These are phyloP conservation scores for Chauna torquata DNA, from an alignment of 2,113 vertebrate genomes.

Conservation along the genomic window DNA sequence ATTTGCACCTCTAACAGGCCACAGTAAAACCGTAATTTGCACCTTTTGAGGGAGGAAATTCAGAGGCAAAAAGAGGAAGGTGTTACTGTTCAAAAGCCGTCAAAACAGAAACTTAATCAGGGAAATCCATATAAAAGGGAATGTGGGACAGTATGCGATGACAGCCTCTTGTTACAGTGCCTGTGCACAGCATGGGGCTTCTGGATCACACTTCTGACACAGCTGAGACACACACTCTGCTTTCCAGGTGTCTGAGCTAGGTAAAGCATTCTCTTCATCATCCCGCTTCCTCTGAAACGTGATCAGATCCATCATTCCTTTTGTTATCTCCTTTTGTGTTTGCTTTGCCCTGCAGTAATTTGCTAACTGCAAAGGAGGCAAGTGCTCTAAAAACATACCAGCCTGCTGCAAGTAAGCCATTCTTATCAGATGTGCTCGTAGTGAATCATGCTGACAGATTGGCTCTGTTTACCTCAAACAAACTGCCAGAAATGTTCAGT, in stretches of 20 bases:
- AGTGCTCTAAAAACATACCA: constrained; percentile 37
- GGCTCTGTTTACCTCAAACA: constrained; percentile 49
- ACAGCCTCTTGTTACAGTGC: constrained; percentile 48
- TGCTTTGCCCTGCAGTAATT: constrained; percentile 17
- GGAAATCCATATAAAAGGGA: constrained; percentile 36
- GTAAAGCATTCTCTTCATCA: constrained; percentile 47
- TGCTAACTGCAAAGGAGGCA: constrained; percentile 27
- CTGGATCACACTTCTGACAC: constrained; percentile 46
- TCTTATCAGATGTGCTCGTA: constrained; percentile 24
- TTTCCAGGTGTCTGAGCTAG: constrained; percentile 45
- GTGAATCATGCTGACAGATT: constrained; percentile 45
- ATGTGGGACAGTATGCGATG: constrained; percentile 36
- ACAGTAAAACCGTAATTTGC: constrained; percentile 67
- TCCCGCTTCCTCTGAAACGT: constrained; percentile 49
- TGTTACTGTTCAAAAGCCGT: constrained; percentile 68
- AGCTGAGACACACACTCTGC: constrained; percentile 28
- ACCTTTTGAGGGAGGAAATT: constrained; percentile 64
- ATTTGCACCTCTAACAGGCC: constrained; percentile 70
- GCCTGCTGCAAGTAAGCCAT: constrained; percentile 25
- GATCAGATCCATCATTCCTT: constrained; percentile 31
- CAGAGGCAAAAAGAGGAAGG: constrained; percentile 54
- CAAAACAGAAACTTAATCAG: constrained; percentile 66
- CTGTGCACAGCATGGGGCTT: constrained; percentile 30
- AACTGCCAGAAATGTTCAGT: constrained; percentile 31
- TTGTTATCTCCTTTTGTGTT: constrained; percentile 30